A percentile compares a stretch with the other conserved stretches of the same genome.
Evolutionary conservation across 2,888 invertebrate species (phyloP).

Genomic region (Mythimna impura): DNA sequence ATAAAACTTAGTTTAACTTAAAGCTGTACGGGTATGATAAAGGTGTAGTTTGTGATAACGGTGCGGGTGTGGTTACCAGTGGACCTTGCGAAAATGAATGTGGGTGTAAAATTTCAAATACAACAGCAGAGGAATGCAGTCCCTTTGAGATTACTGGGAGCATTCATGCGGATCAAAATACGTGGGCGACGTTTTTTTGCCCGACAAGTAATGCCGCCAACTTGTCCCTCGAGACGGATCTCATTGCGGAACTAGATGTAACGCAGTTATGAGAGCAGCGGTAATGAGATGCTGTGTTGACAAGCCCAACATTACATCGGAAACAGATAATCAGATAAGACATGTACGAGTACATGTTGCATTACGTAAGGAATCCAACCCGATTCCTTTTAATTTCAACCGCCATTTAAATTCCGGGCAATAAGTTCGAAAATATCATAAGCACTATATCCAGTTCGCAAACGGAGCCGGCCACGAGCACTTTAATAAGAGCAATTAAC

Average conservation of each 20-base stretch:
- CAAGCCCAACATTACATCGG: slow-evolving; percentile 58
- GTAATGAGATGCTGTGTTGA: slow-evolving; percentile 61
- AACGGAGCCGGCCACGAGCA: slow-evolving; percentile 62
- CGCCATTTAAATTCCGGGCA: slow-evolving; percentile 41
- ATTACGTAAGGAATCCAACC: slow-evolving; percentile 53
- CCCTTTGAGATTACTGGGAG: slow-evolving; percentile 64
- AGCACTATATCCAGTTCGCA: slow-evolving; percentile 47
- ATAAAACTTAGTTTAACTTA: slow-evolving; percentile 53
- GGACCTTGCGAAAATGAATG: slow-evolving; percentile 71
- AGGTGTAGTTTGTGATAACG: slow-evolving; percentile 68
- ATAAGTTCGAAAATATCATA: slow-evolving; percentile 53
- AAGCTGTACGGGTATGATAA: slow-evolving; percentile 64
- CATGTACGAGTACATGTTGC: slow-evolving; percentile 41
- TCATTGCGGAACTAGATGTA: slow-evolving; percentile 69
- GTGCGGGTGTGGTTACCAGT: slow-evolving; percentile 67
- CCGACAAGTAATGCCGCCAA: slow-evolving; percentile 54
- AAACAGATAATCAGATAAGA: slow-evolving; percentile 60
- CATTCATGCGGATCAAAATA: slow-evolving; percentile 67
- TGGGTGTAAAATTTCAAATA: slow-evolving; percentile 66
- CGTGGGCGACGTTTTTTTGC: slow-evolving; percentile 64
- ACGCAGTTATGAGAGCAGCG: slow-evolving; percentile 63
- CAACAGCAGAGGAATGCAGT: slow-evolving; percentile 64
- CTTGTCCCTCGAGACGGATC: slow-evolving; percentile 64
- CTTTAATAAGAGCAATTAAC: slow-evolving; percentile 80
- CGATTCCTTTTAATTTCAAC: slow-evolving; percentile 47